These are phyloP conservation scores for Serripes groenlandicus DNA, from an alignment of 2,888 invertebrate genomes.

Conservation along the genomic window DNA sequence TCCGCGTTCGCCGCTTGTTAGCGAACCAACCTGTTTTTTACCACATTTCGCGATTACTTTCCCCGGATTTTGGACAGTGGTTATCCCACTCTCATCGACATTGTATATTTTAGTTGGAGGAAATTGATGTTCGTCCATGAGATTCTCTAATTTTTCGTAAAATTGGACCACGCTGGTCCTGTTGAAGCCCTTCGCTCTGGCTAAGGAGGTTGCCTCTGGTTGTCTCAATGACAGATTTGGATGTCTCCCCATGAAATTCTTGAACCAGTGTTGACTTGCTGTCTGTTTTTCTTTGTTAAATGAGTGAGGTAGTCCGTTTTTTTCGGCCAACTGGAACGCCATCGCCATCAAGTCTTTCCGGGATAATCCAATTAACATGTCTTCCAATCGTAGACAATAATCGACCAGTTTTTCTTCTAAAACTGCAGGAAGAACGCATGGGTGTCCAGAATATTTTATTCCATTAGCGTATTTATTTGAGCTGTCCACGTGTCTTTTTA, in stretches of 20 bases:
- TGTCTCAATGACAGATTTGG: slow-evolving; percentile 6
- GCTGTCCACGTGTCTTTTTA: no score
- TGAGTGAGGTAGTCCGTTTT: no score
- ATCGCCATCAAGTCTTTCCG: no score
- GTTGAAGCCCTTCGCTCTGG: slow-evolving; percentile 39
- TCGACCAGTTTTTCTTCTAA: no score
- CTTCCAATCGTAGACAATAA: no score
- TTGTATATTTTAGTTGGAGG: slow-evolving; percentile 36
- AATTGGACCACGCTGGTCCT: slow-evolving; percentile 17
- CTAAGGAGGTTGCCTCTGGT: slow-evolving; percentile 43
- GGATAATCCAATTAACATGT: no score
- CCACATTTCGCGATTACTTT: slow-evolving; percentile 35
- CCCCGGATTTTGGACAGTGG: slow-evolving; percentile 58
- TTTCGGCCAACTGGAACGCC: no score
- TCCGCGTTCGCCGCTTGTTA: slow-evolving; percentile 47
- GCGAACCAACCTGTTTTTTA: slow-evolving; percentile 28
- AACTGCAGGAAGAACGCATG: no score
- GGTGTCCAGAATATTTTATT: not conserved
- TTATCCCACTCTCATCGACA: slow-evolving; percentile 63
- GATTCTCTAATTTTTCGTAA: slow-evolving; percentile 10
- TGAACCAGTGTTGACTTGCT: no score
- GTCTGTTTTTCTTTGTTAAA: no score
- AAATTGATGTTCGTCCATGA: slow-evolving; percentile 30
- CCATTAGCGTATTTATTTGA: not conserved
- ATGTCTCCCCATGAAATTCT: no score